Conservation (phyloP, 2,797 vertebrate genomes). For the Chelidonichthys spinosus region DNA sequence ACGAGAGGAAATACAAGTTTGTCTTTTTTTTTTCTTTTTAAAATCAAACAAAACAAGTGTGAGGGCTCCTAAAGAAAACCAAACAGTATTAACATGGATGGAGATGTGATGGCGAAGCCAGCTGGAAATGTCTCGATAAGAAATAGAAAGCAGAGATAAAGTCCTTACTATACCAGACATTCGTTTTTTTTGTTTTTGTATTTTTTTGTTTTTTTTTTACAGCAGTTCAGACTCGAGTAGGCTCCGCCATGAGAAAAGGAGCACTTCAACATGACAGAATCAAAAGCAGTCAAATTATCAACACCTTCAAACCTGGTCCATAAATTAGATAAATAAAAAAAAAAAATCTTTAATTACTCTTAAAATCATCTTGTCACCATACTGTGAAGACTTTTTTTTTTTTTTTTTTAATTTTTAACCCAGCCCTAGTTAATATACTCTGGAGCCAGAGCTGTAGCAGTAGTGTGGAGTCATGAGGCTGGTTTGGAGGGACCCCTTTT, state of each 20-base stretch:
- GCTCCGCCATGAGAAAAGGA: slow-evolving; percentile 75
- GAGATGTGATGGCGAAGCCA: slow-evolving; percentile 73
- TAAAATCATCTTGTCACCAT: slow-evolving; percentile 73
- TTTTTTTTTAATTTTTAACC: slow-evolving; percentile 21
- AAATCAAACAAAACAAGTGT: slow-evolving; percentile 60
- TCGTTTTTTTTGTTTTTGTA: slow-evolving; percentile 30
- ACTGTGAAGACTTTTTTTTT: slow-evolving; percentile 61
- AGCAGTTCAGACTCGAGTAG: slow-evolving; percentile 87
- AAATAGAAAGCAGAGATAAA: slow-evolving; percentile 78
- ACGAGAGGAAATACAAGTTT: slow-evolving; percentile 64
- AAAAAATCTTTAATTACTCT: slow-evolving; percentile 75
- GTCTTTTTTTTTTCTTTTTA: slow-evolving; percentile 22
- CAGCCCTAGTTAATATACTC: slow-evolving; percentile 66
- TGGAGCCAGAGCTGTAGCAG: slow-evolving; percentile 65
- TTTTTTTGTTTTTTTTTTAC: slow-evolving; percentile 72
- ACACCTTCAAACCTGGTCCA: slow-evolving; percentile 88
- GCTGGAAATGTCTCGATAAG: slow-evolving; percentile 71
- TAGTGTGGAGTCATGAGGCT: slow-evolving; percentile 59
- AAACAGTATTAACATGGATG: slow-evolving; percentile 71
- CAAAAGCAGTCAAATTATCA: slow-evolving; percentile 83
- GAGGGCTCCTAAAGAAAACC: slow-evolving; percentile 75
- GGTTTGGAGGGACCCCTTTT: slow-evolving; percentile 50
- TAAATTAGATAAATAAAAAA: slow-evolving; percentile 90
- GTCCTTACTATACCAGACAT: slow-evolving; percentile 82
- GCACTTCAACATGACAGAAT: slow-evolving; percentile 79